Evolutionary conservation across 2,113 vertebrate species (phyloP).

Genomic region (Pelecanus crispus): DNA sequence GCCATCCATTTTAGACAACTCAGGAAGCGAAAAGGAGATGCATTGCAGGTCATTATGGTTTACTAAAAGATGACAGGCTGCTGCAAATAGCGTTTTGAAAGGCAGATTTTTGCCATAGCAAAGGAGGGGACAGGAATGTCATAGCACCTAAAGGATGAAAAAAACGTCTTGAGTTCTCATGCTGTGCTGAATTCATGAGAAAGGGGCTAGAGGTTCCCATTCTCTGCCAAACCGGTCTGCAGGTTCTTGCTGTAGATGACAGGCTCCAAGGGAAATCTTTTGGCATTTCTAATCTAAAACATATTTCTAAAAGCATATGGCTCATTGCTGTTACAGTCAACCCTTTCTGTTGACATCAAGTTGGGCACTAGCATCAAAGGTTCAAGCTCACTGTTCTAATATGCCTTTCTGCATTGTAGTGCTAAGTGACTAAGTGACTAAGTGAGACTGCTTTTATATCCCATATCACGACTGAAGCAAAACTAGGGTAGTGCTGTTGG

Average conservation of each 20-base stretch:
- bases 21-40: background rate
- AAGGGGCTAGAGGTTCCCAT: fast-evolving
- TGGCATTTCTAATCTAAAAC: background rate
- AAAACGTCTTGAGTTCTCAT: background rate
- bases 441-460: background rate
- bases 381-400: background rate
- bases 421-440: background rate
- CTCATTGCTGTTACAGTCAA: background rate
- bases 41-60: background rate
- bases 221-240: background rate
- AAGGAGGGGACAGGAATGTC: background rate
- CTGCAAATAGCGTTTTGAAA: background rate
- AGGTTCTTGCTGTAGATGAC: background rate
- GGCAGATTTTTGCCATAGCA: background rate
- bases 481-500: background rate
- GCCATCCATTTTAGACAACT: background rate
- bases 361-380: background rate
- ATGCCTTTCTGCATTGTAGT: background rate
- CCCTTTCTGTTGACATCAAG: background rate
- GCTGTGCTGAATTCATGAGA: background rate
- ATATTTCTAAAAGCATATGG: background rate
- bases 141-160: background rate
- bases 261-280: background rate
- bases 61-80: background rate
- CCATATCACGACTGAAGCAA: background rate